phyloP scores from a whole-genome alignment of 2,113 vertebrate genomes.

The Castor canadensis region DNA sequence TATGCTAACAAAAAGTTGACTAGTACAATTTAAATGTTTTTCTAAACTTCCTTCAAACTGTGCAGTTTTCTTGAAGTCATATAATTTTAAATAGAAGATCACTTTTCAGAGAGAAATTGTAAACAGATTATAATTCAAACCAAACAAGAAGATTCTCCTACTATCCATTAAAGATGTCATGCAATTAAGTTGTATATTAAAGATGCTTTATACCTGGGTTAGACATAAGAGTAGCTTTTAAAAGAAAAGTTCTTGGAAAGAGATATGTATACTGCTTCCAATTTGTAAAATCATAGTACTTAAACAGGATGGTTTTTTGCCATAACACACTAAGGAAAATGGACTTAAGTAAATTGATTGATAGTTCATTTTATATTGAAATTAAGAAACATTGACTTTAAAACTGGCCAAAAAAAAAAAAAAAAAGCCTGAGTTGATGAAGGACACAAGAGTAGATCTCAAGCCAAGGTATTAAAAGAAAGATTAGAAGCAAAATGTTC shows the following conservation, averaged over 20 bases:
- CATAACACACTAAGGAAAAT: neutral
- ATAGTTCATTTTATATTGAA: conserved; percentile 31
- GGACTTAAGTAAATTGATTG: neutral
- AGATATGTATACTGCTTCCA: neutral
- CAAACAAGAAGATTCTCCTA: neutral
- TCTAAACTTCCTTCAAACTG: neutral
- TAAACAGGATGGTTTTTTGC: neutral
- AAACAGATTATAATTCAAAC: neutral
- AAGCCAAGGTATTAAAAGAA: conserved; percentile 1
- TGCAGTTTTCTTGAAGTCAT: neutral
- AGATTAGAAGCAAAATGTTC: conserved; percentile 28
- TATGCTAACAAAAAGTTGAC: neutral
- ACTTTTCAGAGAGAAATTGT: neutral
- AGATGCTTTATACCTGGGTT: neutral
- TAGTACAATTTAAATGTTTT: neutral
- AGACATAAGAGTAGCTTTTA: neutral
- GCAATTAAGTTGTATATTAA: neutral
- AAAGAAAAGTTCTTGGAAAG: neutral
- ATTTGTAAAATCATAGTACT: neutral
- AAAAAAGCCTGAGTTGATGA: neutral
- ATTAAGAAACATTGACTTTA: conserved; percentile 26
- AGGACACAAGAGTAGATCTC: neutral
- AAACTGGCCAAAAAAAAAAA: neutral
- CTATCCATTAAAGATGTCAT: neutral
- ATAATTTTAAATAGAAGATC: neutral